Base-by-base conservation (phyloP, 2,888 invertebrate species). In the Therioaphis trifolii region DNA sequence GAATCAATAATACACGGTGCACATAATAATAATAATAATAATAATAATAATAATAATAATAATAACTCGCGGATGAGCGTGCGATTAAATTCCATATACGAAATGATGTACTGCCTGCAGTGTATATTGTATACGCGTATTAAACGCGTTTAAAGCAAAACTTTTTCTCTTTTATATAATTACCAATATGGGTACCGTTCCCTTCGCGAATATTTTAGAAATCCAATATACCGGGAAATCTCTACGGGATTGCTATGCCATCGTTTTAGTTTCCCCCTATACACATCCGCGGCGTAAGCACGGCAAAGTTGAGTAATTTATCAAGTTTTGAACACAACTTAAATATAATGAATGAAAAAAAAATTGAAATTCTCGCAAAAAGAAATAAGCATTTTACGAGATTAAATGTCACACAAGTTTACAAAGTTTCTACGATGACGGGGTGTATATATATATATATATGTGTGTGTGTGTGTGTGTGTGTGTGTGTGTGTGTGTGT, bases 331-430 rank as follows among this genome's bases (percentile, higher is more conserved):
- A 82, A 82, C 68, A 55, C 68, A 43, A 78, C 78, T 78, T 69
- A 78, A 78, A 49, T 15, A 63, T 82, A 72, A 82, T 82, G 72
- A 82, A 82, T 63, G 72, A 72, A 80, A 82, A 80, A 66, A 72
- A 66, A 80, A 58, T 58, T 24, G 46, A 82, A 80, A 66, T 55
- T 68, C 40, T 40, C 27, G 58, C 27, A 71, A 58, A 72, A 71
- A 71, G 72, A 82, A 74, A 72, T 72, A 63, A 74, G 63, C 63
- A 35, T 74, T 82, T 82, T 82, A 82, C 82, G 29, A 74, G 82
- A 82, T 82, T 82, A 82, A 82, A 82, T 82, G 82, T 82, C 82
- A 74, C 74, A 74, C 49, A 5, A 82, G 63, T 63, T 82, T 72
- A 58, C 74, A 46, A 82, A 82, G 82, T 82, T 80, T 71, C 24